Evolutionary conservation across 2,797 vertebrate genomes (phyloP).

Genomic region (Poeciliopsis gracilis): DNA sequence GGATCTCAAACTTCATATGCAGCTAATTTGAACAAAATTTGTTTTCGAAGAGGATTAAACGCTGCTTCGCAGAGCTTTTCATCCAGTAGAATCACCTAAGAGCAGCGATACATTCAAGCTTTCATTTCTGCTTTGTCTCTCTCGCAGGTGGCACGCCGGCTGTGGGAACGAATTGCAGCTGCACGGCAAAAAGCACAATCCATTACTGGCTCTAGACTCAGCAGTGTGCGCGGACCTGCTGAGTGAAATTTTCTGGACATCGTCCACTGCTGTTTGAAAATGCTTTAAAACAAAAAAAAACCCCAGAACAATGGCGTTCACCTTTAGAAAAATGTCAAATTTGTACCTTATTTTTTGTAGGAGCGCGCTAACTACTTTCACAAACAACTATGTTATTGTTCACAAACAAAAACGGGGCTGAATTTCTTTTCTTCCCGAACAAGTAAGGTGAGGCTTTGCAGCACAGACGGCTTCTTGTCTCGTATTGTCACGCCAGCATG

Average conservation of each 20-base stretch:
- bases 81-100: neutral
- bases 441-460: neutral
- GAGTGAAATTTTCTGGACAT: slow-evolving; percentile 17
- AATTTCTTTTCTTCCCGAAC: slow-evolving; percentile 2
- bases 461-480: slow-evolving; percentile 7
- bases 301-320: slow-evolving; percentile 3
- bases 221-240: slow-evolving; percentile 10
- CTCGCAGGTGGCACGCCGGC: slow-evolving; percentile 15
- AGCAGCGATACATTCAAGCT: slow-evolving; percentile 9
- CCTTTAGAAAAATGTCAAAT: slow-evolving; percentile 1
- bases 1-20: neutral
- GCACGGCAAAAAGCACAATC: slow-evolving; percentile 28
- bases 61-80: slow-evolving; percentile 1
- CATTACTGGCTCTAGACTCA: slow-evolving; percentile 24
- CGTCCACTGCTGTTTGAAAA: slow-evolving; percentile 24
- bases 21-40: slow-evolving; percentile 1
- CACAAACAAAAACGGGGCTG: neutral
- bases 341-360: neutral
- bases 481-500: slow-evolving; percentile 6
- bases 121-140: slow-evolving; percentile 20
- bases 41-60: slow-evolving; percentile 6
- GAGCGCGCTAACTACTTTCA: neutral
- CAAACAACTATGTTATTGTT: neutral
- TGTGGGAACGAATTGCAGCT: slow-evolving; percentile 28
- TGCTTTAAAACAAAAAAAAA: slow-evolving; percentile 17